Evolutionary conservation across 2,888 invertebrate genomes (phyloP).

Genomic region (Acanthosepion pharaonis): DNA sequence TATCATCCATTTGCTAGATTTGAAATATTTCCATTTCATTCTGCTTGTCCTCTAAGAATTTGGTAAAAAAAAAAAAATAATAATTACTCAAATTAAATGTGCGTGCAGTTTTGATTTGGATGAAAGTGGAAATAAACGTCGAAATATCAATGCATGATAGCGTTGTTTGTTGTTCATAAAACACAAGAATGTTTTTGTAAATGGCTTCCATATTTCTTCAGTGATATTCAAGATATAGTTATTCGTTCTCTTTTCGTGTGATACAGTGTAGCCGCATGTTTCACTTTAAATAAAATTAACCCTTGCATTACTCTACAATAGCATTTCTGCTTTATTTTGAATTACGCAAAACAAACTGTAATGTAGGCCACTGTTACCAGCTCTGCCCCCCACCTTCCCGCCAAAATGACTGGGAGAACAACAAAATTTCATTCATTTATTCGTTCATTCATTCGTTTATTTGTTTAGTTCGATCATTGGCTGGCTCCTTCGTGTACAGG

Average conservation of each 20-base stretch:
- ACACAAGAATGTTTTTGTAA: background rate
- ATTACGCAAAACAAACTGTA: background rate
- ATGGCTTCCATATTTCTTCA: background rate
- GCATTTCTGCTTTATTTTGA: background rate
- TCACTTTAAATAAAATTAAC: background rate
- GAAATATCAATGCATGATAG: background rate
- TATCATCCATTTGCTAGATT: too few species aligned
- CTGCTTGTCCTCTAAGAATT: too few species aligned
- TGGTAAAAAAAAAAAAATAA: too few species aligned
- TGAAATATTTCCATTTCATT: too few species aligned
- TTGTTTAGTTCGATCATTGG: background rate
- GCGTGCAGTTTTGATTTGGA: too few species aligned
- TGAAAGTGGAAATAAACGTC: too few species aligned
- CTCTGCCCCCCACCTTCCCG: background rate
- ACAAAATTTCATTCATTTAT: background rate
- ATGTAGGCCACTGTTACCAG: slow-evolving; percentile 20
- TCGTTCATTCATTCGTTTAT: background rate
- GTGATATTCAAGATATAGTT: background rate
- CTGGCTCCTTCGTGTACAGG: background rate
- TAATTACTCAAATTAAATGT: too few species aligned
- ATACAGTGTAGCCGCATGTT: background rate
- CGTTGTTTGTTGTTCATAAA: background rate
- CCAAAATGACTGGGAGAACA: background rate
- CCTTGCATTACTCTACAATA: background rate
- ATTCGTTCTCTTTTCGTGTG: background rate